phyloP scores from a whole-genome alignment of 2,888 invertebrate genomes.

The Phragmatobia fuliginosa region DNA sequence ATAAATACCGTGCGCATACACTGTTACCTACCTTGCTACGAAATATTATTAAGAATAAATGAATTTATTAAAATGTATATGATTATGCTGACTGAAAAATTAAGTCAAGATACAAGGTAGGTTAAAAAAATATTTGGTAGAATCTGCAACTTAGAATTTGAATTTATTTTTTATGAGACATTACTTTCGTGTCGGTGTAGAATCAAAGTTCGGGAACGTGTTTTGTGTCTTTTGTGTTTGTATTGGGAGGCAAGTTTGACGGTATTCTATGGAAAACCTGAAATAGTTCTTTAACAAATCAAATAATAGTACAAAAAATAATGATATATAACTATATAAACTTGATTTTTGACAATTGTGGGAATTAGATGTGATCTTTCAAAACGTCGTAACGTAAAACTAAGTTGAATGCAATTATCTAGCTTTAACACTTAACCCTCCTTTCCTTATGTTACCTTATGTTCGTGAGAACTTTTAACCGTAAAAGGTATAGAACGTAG shows the following conservation, averaged over 20 bases:
- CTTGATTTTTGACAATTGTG: no score
- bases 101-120: background rate
- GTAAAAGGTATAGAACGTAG: conserved; percentile 6
- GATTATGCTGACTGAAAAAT: background rate
- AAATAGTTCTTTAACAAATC: background rate
- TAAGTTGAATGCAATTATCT: background rate
- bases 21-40: background rate
- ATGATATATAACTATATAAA: no score
- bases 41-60: background rate
- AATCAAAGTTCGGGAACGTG: no score
- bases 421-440: background rate
- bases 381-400: background rate
- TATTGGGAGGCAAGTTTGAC: no score
- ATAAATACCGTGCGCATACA: background rate
- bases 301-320: no score
- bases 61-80: background rate
- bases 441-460: background rate
- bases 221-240: no score
- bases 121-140: background rate
- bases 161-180: background rate
- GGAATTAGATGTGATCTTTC: background rate
- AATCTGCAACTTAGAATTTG: background rate
- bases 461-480: conserved; percentile 24
- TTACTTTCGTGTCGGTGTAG: background rate
- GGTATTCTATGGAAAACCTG: background rate